Conservation (phyloP, 2,797 vertebrate genomes). For the Syngnathus acus region DNA sequence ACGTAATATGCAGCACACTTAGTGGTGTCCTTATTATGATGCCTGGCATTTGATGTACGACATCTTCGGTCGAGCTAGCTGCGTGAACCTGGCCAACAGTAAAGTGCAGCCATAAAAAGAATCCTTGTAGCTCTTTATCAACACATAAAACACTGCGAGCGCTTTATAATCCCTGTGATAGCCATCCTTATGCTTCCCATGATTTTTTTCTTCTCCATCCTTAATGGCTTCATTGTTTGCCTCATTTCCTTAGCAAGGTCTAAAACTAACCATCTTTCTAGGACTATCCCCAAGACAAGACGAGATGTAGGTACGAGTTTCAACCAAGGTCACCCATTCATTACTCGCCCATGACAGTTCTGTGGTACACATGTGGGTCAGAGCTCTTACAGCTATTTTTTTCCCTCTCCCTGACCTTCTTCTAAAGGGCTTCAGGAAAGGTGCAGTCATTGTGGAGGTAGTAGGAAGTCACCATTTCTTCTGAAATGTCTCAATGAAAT, state of each 20-base stretch:
- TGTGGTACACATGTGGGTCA: constrained; percentile 64
- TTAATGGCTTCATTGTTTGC: constrained; percentile 1
- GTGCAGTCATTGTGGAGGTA: background rate
- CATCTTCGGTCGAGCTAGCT: background rate
- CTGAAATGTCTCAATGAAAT: constrained; percentile 35
- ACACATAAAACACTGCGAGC: background rate
- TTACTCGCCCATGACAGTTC: constrained; percentile 61
- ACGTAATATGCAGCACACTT: background rate
- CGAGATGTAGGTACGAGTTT: constrained; percentile 37
- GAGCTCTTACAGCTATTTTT: constrained; percentile 32
- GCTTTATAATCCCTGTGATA: constrained; percentile 7
- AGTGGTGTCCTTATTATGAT: background rate
- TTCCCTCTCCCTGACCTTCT: constrained; percentile 39
- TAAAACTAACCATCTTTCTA: constrained; percentile 49
- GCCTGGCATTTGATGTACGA: background rate
- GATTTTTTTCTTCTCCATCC: background rate
- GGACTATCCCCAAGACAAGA: constrained; percentile 54
- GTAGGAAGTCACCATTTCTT: constrained; percentile 32
- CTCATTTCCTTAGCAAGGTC: constrained; percentile 15
- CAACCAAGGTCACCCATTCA: constrained; percentile 61
- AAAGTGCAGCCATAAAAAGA: background rate
- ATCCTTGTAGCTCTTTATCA: constrained; percentile 2
- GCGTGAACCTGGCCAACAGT: background rate
- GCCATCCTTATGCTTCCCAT: background rate
- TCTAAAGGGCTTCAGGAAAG: constrained; percentile 34